phyloP scores from a whole-genome alignment of 2,888 invertebrate species.

The Drosophila neotestacea region DNA sequence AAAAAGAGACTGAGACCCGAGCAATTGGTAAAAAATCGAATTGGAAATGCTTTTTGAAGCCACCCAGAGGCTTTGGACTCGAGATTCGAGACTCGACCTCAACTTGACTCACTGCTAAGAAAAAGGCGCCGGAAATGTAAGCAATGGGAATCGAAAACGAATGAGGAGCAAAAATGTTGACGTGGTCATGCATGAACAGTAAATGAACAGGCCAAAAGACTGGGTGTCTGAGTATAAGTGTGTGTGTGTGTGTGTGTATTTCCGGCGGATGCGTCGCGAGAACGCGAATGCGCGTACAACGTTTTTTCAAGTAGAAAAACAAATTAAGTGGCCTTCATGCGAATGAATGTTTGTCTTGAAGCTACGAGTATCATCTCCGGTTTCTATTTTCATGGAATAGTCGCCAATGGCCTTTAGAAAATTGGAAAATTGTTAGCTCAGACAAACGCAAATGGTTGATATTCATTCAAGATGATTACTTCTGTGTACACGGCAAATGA shows the following conservation, averaged over 20 bases:
- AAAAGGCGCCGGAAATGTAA: conserved; percentile 65
- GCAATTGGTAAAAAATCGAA: conserved; percentile 68
- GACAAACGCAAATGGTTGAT: conserved; percentile 4
- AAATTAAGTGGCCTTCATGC: conserved; percentile 62
- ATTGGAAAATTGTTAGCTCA: conserved; percentile 7
- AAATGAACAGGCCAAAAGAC: conserved; percentile 48
- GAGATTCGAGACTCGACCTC: conserved; percentile 36
- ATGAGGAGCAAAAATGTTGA: conserved; percentile 59
- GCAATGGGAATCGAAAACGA: conserved; percentile 53
- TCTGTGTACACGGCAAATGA: not conserved
- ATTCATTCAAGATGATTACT: not conserved
- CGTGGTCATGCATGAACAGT: conserved; percentile 72
- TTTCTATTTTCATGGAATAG: conserved; percentile 1
- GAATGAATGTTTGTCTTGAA: conserved; percentile 57
- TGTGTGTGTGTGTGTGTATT: conserved; percentile 27
- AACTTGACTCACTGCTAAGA: conserved; percentile 39
- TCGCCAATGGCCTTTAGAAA: conserved; percentile 10
- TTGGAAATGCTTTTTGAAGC: conserved; percentile 58
- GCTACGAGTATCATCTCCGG: conserved; percentile 22
- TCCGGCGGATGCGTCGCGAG: conserved; percentile 66
- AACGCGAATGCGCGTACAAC: conserved; percentile 49
- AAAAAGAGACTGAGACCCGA: conserved; percentile 24
- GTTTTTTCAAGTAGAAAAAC: conserved; percentile 51
- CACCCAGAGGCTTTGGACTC: conserved; percentile 36
- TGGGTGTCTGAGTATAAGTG: conserved; percentile 13